These are phyloP conservation scores for Polypedilum pembai DNA, from an alignment of 1,140 invertebrate genomes.

Conservation along the genomic window DNA sequence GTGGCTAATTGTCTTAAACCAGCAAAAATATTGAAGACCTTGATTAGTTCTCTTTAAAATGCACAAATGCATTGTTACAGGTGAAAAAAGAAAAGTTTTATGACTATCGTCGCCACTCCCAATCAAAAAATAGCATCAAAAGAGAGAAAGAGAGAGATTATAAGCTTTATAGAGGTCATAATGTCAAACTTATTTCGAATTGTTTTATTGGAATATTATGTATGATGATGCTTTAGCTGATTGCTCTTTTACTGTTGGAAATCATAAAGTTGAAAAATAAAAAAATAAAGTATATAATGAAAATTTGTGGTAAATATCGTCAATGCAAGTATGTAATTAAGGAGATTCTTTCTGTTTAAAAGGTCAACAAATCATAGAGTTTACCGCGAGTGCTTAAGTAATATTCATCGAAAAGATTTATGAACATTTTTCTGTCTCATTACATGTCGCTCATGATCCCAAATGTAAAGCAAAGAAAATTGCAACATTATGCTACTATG, in stretches of 20 bases:
- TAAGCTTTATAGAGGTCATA: conserved; percentile 17
- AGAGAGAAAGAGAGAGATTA: no score
- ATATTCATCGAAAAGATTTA: not conserved
- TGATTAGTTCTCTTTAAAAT: no score
- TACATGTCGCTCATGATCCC: not conserved
- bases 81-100: not conserved
- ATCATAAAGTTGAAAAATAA: not conserved
- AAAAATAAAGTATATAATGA: not conserved
- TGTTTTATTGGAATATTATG: not conserved
- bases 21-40: no score
- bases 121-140: not conserved
- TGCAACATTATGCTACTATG: conserved; percentile 17
- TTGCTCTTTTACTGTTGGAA: not conserved
- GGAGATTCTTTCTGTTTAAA: not conserved
- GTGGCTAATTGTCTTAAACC: no score
- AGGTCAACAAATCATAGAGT: not conserved
- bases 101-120: not conserved
- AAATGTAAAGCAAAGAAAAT: not conserved
- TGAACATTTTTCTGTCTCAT: not conserved
- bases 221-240: not conserved
- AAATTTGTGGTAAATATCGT: conserved; percentile 13
- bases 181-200: conserved; percentile 1
- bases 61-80: not conserved
- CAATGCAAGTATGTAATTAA: conserved; percentile 8
- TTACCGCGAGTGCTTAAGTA: not conserved